A percentile compares a stretch with the other conserved stretches of the same genome.
These are phyloP conservation scores for Sepioteuthis lessoniana DNA, from an alignment of 2,888 invertebrate genomes.

Conservation along the genomic window DNA sequence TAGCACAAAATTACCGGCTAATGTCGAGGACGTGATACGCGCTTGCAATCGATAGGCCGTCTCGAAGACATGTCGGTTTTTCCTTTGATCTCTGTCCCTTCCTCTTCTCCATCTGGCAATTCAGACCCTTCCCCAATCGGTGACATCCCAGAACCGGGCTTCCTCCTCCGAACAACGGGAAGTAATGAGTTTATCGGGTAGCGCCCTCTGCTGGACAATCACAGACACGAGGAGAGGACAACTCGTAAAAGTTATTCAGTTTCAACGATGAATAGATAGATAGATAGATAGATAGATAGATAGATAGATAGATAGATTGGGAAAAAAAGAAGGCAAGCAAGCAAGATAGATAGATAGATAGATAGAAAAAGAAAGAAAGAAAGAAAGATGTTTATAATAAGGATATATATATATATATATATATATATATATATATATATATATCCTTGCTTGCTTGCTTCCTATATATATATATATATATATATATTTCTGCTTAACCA, in stretches of 20 bases:
- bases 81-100: not conserved
- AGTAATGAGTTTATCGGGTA: conserved; percentile 9
- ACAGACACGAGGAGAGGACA: not conserved
- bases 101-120: not conserved
- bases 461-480: too few relatives aligned
- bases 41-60: not conserved
- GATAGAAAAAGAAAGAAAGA: too few relatives aligned
- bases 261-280: not conserved
- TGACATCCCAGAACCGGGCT: not conserved
- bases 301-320: too few relatives aligned
- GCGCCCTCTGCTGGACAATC: not conserved
- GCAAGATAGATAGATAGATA: too few relatives aligned
- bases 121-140: not conserved
- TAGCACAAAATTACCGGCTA: conserved; percentile 33
- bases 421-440: too few relatives aligned
- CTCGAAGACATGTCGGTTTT: not conserved
- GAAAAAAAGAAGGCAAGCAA: too few relatives aligned
- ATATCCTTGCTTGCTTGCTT: too few relatives aligned
- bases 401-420: too few relatives aligned
- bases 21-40: conserved; percentile 33
- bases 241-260: not conserved
- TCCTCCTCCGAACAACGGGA: conserved; percentile 33
- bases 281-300: too few relatives aligned
- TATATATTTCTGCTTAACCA: too few relatives aligned
- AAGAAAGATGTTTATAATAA: too few relatives aligned